These are phyloP conservation scores for Adoxophyes honmai DNA, from an alignment of 1,140 invertebrate species.

Conservation along the genomic window DNA sequence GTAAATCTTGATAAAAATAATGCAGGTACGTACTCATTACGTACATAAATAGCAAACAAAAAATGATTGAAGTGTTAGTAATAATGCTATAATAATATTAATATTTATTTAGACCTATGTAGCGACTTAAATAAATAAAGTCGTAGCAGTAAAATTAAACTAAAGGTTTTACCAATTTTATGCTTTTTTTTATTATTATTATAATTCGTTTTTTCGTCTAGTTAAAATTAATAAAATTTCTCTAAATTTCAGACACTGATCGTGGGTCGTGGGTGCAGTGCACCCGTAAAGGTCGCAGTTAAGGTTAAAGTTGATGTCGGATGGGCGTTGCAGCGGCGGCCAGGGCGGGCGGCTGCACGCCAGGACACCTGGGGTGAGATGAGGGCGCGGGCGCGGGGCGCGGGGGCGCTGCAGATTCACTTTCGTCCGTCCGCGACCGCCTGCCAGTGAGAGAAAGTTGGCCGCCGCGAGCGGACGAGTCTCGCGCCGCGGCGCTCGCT, in stretches of 20 bases:
- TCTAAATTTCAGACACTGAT: neutral
- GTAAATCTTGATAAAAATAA: no score
- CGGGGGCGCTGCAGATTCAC: slow-evolving; percentile 70
- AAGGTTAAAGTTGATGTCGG: slow-evolving; percentile 71
- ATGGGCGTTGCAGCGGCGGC: slow-evolving; percentile 55
- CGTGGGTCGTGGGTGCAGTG: slow-evolving; percentile 50
- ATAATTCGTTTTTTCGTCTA: no score
- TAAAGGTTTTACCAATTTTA: no score
- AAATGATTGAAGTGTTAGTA: no score
- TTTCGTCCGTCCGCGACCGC: slow-evolving; percentile 66
- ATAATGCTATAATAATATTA: no score
- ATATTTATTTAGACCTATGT: no score
- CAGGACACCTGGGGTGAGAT: slow-evolving; percentile 34
- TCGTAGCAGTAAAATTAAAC: no score
- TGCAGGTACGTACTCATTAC: no score
- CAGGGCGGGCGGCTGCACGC: slow-evolving; percentile 42
- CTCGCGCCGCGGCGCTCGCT: slow-evolving; percentile 62
- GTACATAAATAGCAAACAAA: no score
- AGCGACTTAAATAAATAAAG: no score
- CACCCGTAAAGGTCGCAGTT: slow-evolving; percentile 69
- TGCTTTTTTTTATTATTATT: no score
- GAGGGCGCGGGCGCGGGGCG: slow-evolving; percentile 10
- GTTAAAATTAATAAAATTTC: no score
- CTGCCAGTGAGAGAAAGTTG: slow-evolving; percentile 74
- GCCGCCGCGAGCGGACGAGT: slow-evolving; percentile 70